Percentiles rank a stretch among this genome's conserved stretches.
These are phyloP conservation scores for Lutraria lutraria DNA, from an alignment of 2,888 invertebrate genomes.

Conservation along the genomic window DNA sequence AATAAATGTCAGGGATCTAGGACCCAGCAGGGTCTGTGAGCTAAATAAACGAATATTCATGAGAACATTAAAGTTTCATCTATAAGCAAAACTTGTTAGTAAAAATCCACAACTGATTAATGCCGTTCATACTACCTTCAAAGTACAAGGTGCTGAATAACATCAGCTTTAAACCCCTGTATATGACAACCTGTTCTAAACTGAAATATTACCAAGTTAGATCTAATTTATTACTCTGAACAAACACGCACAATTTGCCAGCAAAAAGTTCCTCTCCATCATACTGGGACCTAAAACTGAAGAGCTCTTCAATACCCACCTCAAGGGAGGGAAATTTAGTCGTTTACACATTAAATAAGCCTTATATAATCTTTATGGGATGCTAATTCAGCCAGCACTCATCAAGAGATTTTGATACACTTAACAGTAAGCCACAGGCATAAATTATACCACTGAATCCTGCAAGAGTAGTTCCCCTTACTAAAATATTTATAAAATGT, in stretches of 20 bases:
- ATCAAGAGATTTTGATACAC: not conserved
- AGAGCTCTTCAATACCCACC: not conserved
- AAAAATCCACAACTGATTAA: not conserved
- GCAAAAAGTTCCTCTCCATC: not conserved
- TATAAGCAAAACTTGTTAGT: not conserved
- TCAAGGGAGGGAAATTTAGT: not conserved
- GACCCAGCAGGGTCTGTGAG: slow-evolving; percentile 31
- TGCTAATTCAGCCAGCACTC: not conserved
- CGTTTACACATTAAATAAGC: slow-evolving; percentile 18
- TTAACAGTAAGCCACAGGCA: not conserved
- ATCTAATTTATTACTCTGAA: slow-evolving; percentile 10
- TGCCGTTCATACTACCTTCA: not conserved
- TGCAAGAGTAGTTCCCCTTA: slow-evolving; percentile 38
- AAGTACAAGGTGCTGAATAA: not conserved
- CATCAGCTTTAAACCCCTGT: not conserved
- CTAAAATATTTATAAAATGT: not conserved
- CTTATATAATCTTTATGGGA: slow-evolving; percentile 16
- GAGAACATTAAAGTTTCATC: slow-evolving; percentile 25
- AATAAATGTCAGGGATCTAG: slow-evolving; percentile 39
- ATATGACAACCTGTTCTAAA: slow-evolving; percentile 13
- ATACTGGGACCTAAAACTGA: not conserved
- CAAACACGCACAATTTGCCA: not conserved
- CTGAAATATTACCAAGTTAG: slow-evolving; percentile 2
- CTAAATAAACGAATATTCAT: slow-evolving; percentile 32
- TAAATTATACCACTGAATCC: slow-evolving; percentile 23